These are phyloP conservation scores for Ophiodon elongatus DNA, from an alignment of 2,113 vertebrate species.

Conservation along the genomic window DNA sequence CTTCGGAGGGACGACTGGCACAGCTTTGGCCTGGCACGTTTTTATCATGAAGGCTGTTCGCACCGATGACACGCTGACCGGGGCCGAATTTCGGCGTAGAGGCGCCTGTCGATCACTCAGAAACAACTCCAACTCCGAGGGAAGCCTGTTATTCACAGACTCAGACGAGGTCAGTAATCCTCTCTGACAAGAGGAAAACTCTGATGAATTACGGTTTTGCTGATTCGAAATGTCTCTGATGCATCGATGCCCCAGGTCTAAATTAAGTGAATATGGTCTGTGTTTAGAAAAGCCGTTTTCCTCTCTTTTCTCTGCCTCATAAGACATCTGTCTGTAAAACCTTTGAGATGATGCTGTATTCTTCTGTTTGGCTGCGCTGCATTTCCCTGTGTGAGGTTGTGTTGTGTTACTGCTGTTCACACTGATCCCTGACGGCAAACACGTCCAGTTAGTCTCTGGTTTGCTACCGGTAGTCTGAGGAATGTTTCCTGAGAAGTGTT, in stretches of 20 bases:
- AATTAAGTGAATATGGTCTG: conserved; percentile 84
- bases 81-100: conserved; percentile 93
- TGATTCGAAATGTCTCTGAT: conserved; percentile 84
- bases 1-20: conserved; percentile 94
- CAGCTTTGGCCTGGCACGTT: conserved; percentile 94
- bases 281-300: conserved; percentile 70
- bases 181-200: conserved; percentile 58
- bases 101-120: conserved; percentile 81
- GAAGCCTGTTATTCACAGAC: conserved; percentile 56
- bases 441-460: conserved; percentile 57
- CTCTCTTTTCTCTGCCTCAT: conserved; percentile 76
- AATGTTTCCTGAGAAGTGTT: conserved; percentile 46
- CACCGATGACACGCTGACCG: conserved; percentile 93
- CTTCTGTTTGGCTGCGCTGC: conserved; percentile 72
- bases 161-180: conserved; percentile 56
- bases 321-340: conserved; percentile 80
- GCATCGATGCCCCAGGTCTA: conserved; percentile 80
- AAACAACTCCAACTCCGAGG: conserved; percentile 82
- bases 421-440: conserved; percentile 47
- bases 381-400: conserved; percentile 62
- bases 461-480: conserved; percentile 53
- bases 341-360: conserved; percentile 70
- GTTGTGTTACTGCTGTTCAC: conserved; percentile 39
- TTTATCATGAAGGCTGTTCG: conserved; percentile 97
- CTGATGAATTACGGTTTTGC: conserved; percentile 68